Evolutionary conservation across 2,888 invertebrate species (phyloP).

Genomic region (Sinodicranocentrus sp.): DNA sequence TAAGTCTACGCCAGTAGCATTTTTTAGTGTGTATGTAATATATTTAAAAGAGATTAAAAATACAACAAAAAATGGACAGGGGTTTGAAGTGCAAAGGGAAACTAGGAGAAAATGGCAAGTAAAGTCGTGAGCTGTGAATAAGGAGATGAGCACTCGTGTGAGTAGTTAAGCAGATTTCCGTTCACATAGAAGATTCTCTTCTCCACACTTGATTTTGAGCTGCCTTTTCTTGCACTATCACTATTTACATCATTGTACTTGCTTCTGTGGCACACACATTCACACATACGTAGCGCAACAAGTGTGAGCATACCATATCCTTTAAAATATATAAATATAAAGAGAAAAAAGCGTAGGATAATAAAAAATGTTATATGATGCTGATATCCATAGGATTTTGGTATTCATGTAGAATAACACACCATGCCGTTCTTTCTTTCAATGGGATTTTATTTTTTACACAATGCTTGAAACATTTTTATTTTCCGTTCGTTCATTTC

Average conservation of each 20-base stretch:
- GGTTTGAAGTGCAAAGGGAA: neutral
- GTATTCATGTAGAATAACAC: neutral
- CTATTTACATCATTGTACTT: constrained; percentile 20
- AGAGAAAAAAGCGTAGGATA: neutral
- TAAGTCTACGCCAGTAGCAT: neutral
- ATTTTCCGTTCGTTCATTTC: constrained; percentile 26
- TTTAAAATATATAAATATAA: neutral
- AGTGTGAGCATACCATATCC: neutral
- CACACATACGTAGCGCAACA: constrained; percentile 13
- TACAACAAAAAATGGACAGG: constrained; percentile 4
- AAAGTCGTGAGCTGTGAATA: constrained; percentile 1
- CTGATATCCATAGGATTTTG: neutral
- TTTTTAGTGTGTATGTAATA: neutral
- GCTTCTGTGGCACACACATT: constrained; percentile 12
- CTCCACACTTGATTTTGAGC: neutral
- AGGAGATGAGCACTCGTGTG: constrained; percentile 22
- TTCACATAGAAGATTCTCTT: constrained; percentile 43
- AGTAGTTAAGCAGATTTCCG: constrained; percentile 53
- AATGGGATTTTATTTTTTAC: neutral
- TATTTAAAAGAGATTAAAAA: too few relatives aligned
- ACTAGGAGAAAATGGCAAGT: constrained; percentile 9
- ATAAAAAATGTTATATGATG: neutral
- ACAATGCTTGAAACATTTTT: neutral
- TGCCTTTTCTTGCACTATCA: neutral
- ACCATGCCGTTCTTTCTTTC: constrained; percentile 14